Base-by-base conservation (phyloP, 2,888 invertebrate genomes). In the Drosophila austrosaltans region DNA sequence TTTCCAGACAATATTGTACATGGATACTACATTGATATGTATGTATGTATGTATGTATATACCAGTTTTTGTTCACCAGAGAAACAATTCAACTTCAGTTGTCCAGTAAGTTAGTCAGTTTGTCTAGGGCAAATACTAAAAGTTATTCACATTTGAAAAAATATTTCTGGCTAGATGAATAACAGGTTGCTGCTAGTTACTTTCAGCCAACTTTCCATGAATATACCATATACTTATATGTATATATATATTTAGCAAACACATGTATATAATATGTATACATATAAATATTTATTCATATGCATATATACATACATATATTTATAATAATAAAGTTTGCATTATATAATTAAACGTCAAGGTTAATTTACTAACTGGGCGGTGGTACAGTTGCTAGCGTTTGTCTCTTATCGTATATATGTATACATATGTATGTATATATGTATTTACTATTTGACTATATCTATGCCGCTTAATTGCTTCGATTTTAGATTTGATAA, bases 321-420 rank as follows among this genome's bases (percentile, higher is more conserved):
- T 48, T 1, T 39, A 39, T 39, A 10, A 39, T 39, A 10, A 48
- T 48, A 48, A 20, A n/a, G 22, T 48, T 56, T 56, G 36, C 3
- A 10, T 56, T 56, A 56, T 56, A 56, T 56, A 56, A 56, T 36
- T 56, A 56, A 32, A 32, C 56, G 56, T 56, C 56, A 56, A 56
- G 56, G 56, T 56, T 56, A 56, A 56, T 20, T 32, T 56, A 56
- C 56, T 36, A 16, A 56, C 56, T 56, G 56, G 56, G 56, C 56
- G 56, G 36, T 22, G 44, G 44, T 44, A 22, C 56, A 56, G 30
- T 30, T 30, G 30, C 30, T 30, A 56, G 56, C 36, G 56, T 56
- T 56, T 56, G 56, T 8, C 36, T 20, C 56, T 56, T 56, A 56
- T 56, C 56, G 56, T 56, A 2, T 44, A 44, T 20, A 44, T 44